phyloP scores from a whole-genome alignment of 1,140 invertebrate genomes.

The Sarcophaga bullata region DNA sequence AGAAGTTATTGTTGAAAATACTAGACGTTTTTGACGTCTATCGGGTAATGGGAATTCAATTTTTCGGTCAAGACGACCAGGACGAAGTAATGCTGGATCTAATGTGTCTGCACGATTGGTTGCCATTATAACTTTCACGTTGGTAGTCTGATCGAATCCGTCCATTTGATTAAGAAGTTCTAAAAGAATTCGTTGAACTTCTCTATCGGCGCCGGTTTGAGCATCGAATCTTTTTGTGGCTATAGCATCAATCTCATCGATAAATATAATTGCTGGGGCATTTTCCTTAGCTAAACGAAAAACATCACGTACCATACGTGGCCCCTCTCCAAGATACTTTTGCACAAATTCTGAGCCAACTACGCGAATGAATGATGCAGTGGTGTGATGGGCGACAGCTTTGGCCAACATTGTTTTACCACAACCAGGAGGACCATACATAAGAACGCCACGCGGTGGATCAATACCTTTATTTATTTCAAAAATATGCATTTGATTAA shows the following conservation, averaged over 20 bases:
- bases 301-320: conserved; percentile 98
- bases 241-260: conserved; percentile 99
- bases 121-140: conserved; percentile 99
- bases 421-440: conserved; percentile 98
- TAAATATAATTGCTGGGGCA: conserved; percentile 98
- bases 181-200: conserved; percentile 97
- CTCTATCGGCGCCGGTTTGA: conserved; percentile 98
- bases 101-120: conserved; percentile 97
- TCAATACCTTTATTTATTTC: conserved; percentile 75
- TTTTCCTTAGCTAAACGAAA: conserved; percentile 99
- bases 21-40: conserved; percentile 95
- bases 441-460: conserved; percentile 96
- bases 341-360: conserved; percentile 99
- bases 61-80: conserved; percentile 97
- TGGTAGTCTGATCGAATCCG: conserved; percentile 99
- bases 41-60: conserved; percentile 99
- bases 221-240: conserved; percentile 99
- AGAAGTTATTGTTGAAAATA: conserved; percentile 97
- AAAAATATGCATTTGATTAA: background rate
- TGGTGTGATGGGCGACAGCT: conserved; percentile 97
- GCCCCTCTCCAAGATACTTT: conserved; percentile 98
- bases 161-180: conserved; percentile 99
- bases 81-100: conserved; percentile 96
- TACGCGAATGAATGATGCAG: conserved; percentile 97
- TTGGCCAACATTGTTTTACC: conserved; percentile 98